Evolutionary conservation across 1,140 invertebrate species (phyloP).

Genomic region (Thrips palmi): DNA sequence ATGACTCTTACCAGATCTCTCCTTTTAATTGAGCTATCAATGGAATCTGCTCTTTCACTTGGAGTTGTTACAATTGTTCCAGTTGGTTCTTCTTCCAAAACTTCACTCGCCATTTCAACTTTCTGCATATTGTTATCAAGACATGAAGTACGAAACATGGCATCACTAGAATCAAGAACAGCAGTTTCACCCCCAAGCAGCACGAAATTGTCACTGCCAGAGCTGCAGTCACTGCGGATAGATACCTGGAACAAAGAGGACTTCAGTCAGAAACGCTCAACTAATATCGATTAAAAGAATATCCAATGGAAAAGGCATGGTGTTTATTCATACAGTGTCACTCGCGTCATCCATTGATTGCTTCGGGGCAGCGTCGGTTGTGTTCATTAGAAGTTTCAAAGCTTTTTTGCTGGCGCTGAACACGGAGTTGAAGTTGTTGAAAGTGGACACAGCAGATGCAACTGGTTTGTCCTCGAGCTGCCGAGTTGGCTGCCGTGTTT

Average conservation of each 20-base stretch:
- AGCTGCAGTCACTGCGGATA: constrained; percentile 54
- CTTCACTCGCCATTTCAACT: constrained; percentile 69
- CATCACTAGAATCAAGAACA: constrained; percentile 42
- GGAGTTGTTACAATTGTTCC: constrained; percentile 36
- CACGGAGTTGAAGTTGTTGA: too few relatives aligned
- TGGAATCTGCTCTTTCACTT: constrained; percentile 63
- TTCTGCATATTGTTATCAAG: constrained; percentile 14
- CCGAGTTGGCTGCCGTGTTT: too few relatives aligned
- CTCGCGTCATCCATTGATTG: too few relatives aligned
- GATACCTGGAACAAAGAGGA: constrained; percentile 17
- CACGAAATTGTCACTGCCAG: constrained; percentile 59
- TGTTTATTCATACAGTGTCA: too few relatives aligned
- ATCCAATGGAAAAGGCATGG: too few relatives aligned
- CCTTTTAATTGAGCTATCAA: constrained; percentile 56
- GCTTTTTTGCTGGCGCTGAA: too few relatives aligned
- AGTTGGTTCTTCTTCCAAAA: constrained; percentile 48
- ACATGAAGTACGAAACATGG: constrained; percentile 32
- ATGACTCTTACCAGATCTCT: constrained; percentile 45
- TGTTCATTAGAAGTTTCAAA: too few relatives aligned
- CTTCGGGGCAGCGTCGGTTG: too few relatives aligned
- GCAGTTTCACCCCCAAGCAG: constrained; percentile 35
- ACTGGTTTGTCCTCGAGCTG: too few relatives aligned
- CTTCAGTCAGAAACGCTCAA: too few relatives aligned
- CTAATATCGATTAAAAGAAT: too few relatives aligned
- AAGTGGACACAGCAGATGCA: too few relatives aligned